These are phyloP conservation scores for Phyllopteryx taeniolatus DNA, from an alignment of 2,113 vertebrate genomes.

Conservation along the genomic window DNA sequence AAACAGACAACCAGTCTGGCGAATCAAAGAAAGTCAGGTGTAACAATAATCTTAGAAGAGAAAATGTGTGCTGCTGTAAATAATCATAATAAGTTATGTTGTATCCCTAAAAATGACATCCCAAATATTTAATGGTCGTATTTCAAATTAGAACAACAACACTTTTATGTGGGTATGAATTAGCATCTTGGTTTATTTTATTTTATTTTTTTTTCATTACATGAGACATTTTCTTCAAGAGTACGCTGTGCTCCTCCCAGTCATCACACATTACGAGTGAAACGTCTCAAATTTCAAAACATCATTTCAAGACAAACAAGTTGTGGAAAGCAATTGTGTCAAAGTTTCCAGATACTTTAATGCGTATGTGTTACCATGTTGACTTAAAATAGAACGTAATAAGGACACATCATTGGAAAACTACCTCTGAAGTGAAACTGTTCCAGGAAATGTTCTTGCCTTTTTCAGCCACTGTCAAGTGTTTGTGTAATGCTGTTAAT, in stretches of 20 bases:
- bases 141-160: neutral
- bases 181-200: neutral
- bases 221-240: neutral
- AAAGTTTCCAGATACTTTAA: constrained; percentile 21
- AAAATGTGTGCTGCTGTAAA: neutral
- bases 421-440: neutral
- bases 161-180: neutral
- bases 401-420: neutral
- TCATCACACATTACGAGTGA: constrained; percentile 3
- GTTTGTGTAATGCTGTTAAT: neutral
- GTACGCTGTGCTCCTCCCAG: neutral
- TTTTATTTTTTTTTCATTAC: neutral
- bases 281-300: constrained; percentile 10
- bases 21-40: neutral
- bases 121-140: neutral
- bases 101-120: neutral
- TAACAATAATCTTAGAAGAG: neutral
- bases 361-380: neutral
- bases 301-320: constrained; percentile 7
- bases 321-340: constrained; percentile 22
- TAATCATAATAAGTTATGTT: too few species aligned
- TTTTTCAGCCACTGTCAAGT: neutral
- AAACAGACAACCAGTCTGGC: neutral
- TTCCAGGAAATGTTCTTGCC: neutral
- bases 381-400: neutral